Percentiles rank a stretch among this genome's conserved stretches.
Conservation (phyloP, 1,140 invertebrate genomes). For the Rhopalosiphum padi region DNA sequence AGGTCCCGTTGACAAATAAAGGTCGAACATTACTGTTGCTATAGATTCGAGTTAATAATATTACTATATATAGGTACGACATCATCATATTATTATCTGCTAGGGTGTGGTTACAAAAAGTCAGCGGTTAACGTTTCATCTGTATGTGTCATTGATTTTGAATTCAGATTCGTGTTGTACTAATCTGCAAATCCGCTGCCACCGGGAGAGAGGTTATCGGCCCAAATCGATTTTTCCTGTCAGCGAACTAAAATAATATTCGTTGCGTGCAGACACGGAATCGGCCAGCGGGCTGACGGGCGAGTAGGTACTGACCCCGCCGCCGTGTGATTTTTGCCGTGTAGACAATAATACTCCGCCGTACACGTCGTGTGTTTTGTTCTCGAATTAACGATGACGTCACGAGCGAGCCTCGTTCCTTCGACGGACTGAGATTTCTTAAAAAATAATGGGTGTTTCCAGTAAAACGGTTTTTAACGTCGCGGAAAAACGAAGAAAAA, state of each 20-base stretch:
- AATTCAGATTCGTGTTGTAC: neutral
- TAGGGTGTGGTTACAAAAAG: neutral
- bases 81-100: no score
- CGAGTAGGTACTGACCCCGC: neutral
- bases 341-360: neutral
- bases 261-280: neutral
- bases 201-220: neutral
- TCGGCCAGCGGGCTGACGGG: neutral
- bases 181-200: neutral
- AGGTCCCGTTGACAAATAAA: neutral
- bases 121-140: neutral
- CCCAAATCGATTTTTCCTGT: neutral
- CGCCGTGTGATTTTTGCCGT: neutral
- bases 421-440: neutral
- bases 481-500: conserved; percentile 23
- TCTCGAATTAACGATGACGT: conserved; percentile 17
- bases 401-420: neutral
- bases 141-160: neutral
- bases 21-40: neutral
- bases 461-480: neutral
- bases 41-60: neutral
- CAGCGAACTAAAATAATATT: conserved; percentile 10
- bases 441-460: neutral
- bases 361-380: neutral
- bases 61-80: neutral